Evolutionary conservation across 2,797 vertebrate species (phyloP).

Genomic region (Pitangus sulphuratus): DNA sequence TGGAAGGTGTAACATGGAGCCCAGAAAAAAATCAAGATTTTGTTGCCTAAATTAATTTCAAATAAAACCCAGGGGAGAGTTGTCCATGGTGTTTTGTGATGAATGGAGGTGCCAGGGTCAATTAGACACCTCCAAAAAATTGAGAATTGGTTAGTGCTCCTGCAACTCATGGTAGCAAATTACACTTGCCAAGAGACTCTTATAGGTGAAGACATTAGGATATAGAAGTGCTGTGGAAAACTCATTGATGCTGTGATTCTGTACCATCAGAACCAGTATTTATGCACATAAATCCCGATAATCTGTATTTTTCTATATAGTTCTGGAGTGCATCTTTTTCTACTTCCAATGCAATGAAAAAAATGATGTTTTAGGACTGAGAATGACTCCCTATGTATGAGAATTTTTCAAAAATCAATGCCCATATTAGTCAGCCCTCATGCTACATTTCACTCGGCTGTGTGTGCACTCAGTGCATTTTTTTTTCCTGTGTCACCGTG

Average conservation of each 20-base stretch:
- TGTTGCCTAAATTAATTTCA: neutral
- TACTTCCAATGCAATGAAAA: neutral
- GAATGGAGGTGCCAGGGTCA: neutral
- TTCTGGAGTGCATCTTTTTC: neutral
- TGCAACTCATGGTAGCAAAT: neutral
- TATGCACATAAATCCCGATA: neutral
- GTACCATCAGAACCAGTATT: neutral
- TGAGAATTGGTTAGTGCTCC: neutral
- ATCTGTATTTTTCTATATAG: neutral
- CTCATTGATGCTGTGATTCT: neutral
- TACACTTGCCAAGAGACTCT: neutral
- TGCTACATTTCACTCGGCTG: neutral
- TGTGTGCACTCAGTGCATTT: neutral
- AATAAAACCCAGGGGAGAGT: neutral
- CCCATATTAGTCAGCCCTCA: neutral
- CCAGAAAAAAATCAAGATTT: neutral
- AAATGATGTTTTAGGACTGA: neutral
- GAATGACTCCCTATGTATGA: neutral
- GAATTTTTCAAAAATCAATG: neutral
- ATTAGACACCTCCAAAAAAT: neutral
- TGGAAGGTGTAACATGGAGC: neutral
- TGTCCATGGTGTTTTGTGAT: neutral
- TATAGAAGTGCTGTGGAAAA: neutral
- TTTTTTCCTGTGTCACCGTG: neutral
- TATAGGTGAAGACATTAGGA: neutral